phyloP scores from a whole-genome alignment of 1,140 invertebrate genomes.

The Augochlora pura region DNA sequence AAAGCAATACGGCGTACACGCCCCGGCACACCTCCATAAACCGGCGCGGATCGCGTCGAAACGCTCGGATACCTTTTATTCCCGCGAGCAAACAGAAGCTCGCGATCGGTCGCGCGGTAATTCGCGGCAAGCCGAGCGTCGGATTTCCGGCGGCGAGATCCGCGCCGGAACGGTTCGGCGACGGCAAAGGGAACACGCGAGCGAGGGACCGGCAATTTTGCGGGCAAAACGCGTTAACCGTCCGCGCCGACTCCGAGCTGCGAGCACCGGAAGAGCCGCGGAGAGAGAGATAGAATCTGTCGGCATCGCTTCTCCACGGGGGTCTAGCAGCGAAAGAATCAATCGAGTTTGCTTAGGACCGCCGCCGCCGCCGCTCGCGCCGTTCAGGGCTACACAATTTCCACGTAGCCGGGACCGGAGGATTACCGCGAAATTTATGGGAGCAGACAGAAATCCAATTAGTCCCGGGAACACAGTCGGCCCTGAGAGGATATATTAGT shows the following conservation, averaged over 20 bases:
- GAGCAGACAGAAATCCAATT: slow-evolving; percentile 44
- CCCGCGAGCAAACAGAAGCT: too few species aligned
- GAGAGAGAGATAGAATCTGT: too few species aligned
- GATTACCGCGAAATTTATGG: slow-evolving; percentile 45
- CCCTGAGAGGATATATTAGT: slow-evolving; percentile 59
- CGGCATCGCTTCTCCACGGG: too few species aligned
- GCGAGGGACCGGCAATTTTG: not conserved
- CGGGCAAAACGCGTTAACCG: not conserved
- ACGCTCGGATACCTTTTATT: too few species aligned
- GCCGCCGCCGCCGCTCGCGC: too few species aligned
- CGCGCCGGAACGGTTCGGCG: not conserved
- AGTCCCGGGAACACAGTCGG: slow-evolving; percentile 31
- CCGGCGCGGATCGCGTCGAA: too few species aligned
- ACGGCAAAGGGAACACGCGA: not conserved
- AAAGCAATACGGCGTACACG: too few species aligned
- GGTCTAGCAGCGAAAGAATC: not conserved
- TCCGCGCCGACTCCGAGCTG: too few species aligned
- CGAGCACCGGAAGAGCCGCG: too few species aligned
- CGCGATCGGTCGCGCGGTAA: too few species aligned
- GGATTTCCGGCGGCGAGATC: not conserved
- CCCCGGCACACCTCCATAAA: too few species aligned
- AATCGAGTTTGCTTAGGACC: not conserved
- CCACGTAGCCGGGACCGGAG: not conserved
- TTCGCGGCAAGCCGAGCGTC: not conserved
- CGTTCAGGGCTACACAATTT: slow-evolving; percentile 18